Evolutionary conservation across 2,888 invertebrate species (phyloP), one percentile per base, ranked within the genome.

Genomic region (Macaria liturata): DNA sequence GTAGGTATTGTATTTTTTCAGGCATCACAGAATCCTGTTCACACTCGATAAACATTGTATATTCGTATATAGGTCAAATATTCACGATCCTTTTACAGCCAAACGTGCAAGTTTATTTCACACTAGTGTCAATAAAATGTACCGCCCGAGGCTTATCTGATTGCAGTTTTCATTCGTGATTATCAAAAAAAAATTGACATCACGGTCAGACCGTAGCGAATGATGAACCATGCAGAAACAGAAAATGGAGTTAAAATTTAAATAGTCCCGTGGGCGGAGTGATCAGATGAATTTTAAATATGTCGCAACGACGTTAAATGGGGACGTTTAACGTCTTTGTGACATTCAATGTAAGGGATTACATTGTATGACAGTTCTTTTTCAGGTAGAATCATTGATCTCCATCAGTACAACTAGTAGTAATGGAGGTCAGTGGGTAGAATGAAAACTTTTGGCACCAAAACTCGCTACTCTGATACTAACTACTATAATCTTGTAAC

Each of bases 11-110:
- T 20, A 3, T 46, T 9, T 46, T 9, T 46, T 5, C 9, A 39
- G 4, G 37, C 30, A 9, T 9, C n/a, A 9, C 3, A 56, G 34
- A 54, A 49, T 54, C 46, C 52, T 46, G 32, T 62, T 53, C 51
- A 56, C 59, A 54, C 54, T 49, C 53, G 51, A 63, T 59, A 63
- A 59, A 63, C 59, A 44, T 44, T 48, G 20, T 30, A 46, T 56
- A 49, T 48, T 48, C 30, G 37, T 39, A 59, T 50, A 46, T 51
- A 57, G 59, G 47, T 57, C 57, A 59, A 54, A 51, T 44, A 47
- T 31, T 46, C 40, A 20, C 45, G 46, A 56, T 52, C 46, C 57
- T 59, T 52, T 57, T 44, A 40, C 47, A 20, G n/a, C 49, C 32
- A 43, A 57, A n/a, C 32, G 31, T 32, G 44, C 9, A 3, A 3